phyloP scores from a whole-genome alignment of 2,113 vertebrate genomes.

The Eidolon helvum region DNA sequence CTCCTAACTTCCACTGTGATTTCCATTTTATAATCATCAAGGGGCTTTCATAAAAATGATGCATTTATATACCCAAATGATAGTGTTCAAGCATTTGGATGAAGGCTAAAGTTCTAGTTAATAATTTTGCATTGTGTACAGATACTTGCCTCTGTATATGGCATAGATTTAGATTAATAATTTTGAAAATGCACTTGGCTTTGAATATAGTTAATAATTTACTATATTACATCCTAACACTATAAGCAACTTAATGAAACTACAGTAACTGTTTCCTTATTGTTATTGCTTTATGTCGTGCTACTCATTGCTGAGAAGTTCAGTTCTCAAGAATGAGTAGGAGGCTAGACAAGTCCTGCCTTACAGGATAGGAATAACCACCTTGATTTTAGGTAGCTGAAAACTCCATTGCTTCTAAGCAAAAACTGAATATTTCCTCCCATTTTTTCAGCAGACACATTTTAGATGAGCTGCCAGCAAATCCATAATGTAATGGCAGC shows the following conservation, averaged over 20 bases:
- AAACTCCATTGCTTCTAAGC: background rate
- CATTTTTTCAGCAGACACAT: background rate
- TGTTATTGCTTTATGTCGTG: background rate
- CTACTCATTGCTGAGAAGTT: background rate
- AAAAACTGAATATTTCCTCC: background rate
- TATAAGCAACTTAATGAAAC: background rate
- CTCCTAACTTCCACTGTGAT: background rate
- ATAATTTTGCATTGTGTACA: background rate
- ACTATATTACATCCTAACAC: background rate
- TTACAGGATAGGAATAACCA: background rate
- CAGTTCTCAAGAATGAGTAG: background rate
- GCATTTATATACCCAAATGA: background rate
- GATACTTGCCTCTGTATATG: background rate
- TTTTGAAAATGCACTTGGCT: slow-evolving; percentile 6
- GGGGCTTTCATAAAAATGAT: background rate
- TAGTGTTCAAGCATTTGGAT: background rate
- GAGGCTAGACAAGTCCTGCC: too few species aligned
- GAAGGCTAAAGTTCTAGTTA: background rate
- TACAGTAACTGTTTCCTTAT: background rate
- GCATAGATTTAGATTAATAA: background rate
- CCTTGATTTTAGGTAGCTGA: background rate
- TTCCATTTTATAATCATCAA: background rate
- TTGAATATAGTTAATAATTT: background rate
- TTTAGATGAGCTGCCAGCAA: background rate
- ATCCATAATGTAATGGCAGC: background rate